These are phyloP conservation scores for Heterodera filipjevi DNA, from an alignment of 2,888 invertebrate species.

Conservation along the genomic window DNA sequence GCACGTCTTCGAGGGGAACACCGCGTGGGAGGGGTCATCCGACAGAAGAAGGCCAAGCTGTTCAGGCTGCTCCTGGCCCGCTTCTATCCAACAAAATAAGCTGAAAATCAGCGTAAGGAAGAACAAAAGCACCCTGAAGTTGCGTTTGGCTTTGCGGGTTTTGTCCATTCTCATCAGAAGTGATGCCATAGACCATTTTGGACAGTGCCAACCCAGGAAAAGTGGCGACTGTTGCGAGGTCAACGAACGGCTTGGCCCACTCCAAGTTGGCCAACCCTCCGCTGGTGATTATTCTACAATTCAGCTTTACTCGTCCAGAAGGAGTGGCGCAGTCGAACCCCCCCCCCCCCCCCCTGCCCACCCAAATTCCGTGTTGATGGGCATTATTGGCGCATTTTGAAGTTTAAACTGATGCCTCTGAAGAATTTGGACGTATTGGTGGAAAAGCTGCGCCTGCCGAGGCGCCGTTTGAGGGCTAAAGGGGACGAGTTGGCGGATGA, in stretches of 20 bases:
- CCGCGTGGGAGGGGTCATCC: not conserved
- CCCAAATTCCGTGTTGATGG: conserved; percentile 1
- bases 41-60: not conserved
- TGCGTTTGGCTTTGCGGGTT: not conserved
- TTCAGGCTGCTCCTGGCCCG: not conserved
- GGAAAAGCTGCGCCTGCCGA: not conserved
- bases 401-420: not conserved
- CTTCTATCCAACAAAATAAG: not conserved
- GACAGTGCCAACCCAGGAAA: conserved; percentile 12
- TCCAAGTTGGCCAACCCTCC: not conserved
- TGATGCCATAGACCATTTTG: not conserved
- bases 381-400: not conserved
- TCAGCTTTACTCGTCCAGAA: not conserved
- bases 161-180: not conserved
- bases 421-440: conserved; percentile 5
- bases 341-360: not conserved
- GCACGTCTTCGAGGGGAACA: not conserved
- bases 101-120: not conserved
- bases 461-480: not conserved
- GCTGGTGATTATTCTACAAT: not conserved
- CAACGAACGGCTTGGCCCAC: not conserved
- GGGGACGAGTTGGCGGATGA: not conserved
- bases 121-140: not conserved
- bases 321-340: not conserved
- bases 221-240: not conserved